Evolutionary conservation across 1,140 invertebrate species (phyloP), one percentile per base, ranked within the genome.

Genomic region (Theocolax elegans): DNA sequence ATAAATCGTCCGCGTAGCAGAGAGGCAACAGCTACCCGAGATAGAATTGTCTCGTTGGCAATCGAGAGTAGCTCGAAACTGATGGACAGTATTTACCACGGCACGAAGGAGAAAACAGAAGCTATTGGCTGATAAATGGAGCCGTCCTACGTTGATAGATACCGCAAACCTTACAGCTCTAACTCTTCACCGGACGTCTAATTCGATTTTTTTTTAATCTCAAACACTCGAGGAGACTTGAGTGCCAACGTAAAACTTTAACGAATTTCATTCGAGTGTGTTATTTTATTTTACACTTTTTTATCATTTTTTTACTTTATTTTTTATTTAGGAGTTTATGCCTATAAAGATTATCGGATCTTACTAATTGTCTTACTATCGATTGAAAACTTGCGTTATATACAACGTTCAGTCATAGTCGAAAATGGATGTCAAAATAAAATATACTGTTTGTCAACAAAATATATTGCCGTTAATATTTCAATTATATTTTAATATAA

Each of bases 151-250:
- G 71, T 77, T 79, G 77, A 81, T 77, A 80, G 76, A 81, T 81
- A 80, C 72, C 75, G 58, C 74, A 75, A 79, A 77, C 76, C 79
- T 79, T 79, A 80, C 76, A 76, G 74, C 73, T 78, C 79, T 76
- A 72, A 79, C 79, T 79, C 76, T 75, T 77, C 76, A 75, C 74
- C 71, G 68, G 59, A 48, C 75, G 72, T 75, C 74, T 75, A 76
- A 77, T 76, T 75, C 72, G 68, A 59, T 68, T 62, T 54, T 53
- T 62, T 25, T 67, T 25, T 58, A 35, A 62, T 68, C 46, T 49
- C 44, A 10, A 59, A 19, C n/a, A 17, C 51, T 67, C 42, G 54
- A 48, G 44, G 13, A 49, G 29, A 49, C 29, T 48, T 53, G 35
- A 56, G 38, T 21, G 23, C 40, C 17, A n/a, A 35, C n/a, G 40